Percentiles rank a stretch among this genome's conserved stretches.
Evolutionary conservation across 2,113 vertebrate species (phyloP).

Genomic region (Zosterops hypoxanthus): DNA sequence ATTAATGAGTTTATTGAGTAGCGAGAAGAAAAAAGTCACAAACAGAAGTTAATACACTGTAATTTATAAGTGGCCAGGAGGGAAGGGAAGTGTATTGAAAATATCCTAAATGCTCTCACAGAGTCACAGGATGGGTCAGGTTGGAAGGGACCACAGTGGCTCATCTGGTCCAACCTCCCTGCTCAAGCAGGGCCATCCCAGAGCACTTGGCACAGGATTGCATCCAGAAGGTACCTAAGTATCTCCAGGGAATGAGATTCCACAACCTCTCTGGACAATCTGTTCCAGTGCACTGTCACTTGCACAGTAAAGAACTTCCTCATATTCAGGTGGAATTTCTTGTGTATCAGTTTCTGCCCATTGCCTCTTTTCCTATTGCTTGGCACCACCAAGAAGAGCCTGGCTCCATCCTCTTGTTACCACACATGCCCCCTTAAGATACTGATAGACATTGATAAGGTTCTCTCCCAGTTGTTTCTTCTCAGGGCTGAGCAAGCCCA

Average conservation of each 20-base stretch:
- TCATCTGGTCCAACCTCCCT: neutral
- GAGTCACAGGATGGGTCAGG: neutral
- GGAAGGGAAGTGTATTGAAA: neutral
- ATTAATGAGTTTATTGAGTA: neutral
- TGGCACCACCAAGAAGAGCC: neutral
- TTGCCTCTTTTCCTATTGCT: neutral
- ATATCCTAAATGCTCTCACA: neutral
- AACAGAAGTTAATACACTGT: neutral
- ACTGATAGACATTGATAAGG: neutral
- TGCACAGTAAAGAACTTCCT: neutral
- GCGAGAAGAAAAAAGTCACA: neutral
- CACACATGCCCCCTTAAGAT: neutral
- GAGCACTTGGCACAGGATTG: neutral
- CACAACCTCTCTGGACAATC: neutral
- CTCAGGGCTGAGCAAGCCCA: neutral
- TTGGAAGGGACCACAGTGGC: neutral
- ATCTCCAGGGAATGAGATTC: neutral
- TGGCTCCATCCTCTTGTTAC: neutral
- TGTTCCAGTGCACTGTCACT: neutral
- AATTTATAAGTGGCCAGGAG: neutral
- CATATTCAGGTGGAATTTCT: neutral
- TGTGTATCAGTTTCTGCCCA: rapidly evolving
- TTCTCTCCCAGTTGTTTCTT: neutral
- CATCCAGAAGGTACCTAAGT: neutral
- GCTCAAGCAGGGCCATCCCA: neutral